Evolutionary conservation across 2,888 invertebrate species (phyloP).

Genomic region (Hedya salicella): DNA sequence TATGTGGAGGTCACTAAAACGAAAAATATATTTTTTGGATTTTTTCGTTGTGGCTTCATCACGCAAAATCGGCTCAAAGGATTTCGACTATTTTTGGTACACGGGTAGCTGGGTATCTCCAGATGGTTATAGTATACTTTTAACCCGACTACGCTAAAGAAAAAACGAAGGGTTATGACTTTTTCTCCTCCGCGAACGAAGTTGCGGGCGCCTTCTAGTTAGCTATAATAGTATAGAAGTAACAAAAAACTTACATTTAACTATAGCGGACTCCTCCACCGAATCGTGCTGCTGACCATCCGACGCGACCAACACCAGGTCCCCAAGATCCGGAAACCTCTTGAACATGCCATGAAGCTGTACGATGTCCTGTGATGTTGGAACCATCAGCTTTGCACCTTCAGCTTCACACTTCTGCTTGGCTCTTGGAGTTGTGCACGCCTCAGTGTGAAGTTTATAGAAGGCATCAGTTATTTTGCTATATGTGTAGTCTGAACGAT

Average conservation of each 20-base stretch:
- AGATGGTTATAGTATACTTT: too few relatives aligned
- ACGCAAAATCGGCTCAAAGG: too few relatives aligned
- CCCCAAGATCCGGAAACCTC: slow-evolving; percentile 62
- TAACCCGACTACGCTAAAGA: too few relatives aligned
- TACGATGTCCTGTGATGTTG: slow-evolving; percentile 54
- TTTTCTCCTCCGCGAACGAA: too few relatives aligned
- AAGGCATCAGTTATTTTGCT: slow-evolving; percentile 62
- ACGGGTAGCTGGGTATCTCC: too few relatives aligned
- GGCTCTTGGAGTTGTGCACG: slow-evolving; percentile 19
- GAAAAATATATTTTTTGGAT: too few relatives aligned
- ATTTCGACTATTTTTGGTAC: too few relatives aligned
- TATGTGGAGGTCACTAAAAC: too few relatives aligned
- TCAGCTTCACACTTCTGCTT: slow-evolving; percentile 54
- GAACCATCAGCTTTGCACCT: slow-evolving; percentile 60
- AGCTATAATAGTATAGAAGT: too few relatives aligned
- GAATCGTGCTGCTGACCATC: slow-evolving; percentile 60
- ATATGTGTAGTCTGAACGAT: slow-evolving; percentile 66
- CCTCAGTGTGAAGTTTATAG: slow-evolving; percentile 69
- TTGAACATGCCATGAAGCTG: slow-evolving; percentile 67
- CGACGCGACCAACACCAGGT: slow-evolving; percentile 57
- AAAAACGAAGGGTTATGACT: too few relatives aligned
- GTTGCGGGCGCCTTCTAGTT: too few relatives aligned
- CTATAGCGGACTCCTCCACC: slow-evolving; percentile 56
- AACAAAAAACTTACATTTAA: slow-evolving; percentile 50
- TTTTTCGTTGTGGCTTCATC: too few relatives aligned